Evolutionary conservation across 2,113 vertebrate genomes (phyloP), one percentile per base, ranked within the genome.

Genomic region (Mormyrus iriodes): DNA sequence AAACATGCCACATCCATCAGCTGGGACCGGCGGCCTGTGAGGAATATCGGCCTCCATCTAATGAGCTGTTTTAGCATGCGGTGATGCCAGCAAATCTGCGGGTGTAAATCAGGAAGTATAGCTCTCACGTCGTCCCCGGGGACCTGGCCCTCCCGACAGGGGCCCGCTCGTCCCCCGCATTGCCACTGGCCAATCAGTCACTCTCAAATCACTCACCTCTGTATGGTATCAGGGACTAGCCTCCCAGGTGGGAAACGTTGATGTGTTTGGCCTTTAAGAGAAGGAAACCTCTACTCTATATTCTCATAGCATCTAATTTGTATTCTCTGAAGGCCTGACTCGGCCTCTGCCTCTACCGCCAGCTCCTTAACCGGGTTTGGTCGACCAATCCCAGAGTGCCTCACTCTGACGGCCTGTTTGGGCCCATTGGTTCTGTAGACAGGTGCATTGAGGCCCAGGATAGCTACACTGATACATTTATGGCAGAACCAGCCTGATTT

Each of bases 291-390:
- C 31, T 58, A 58, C 39, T 89, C 76, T 27, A 53, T 83, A 83
- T 53, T 83, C 76, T 46, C 52, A 48, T 39, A 15, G 48, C 13
- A 48, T 85, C 35, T 89, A 89, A 89, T 84, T 35, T n/a, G 79
- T 83, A 42, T n/a, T 83, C 76, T 46, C 53, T 35, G 55, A 55
- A 61, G 79, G 52, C 51, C 39, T 61, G 88, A 79, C 79, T 46
- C 10, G 35, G 51, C 15, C 79, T 39, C 27, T 19, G 48, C 46
- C 51, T 82, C 73, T 27, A 27, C 39, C 6, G 15, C 21, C 7
- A 17, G 52, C 1, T 46, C 42, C 52, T 53, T 84, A 55, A 24
- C 5, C 1, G 49, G 0, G 24, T 19, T 44, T 9, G 73, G 55
- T 88, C 12, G 17, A 88, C 73, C 49, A 24, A 51, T 83, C 76